phyloP scores from a whole-genome alignment of 2,113 vertebrate species.

The Perca flavescens region DNA sequence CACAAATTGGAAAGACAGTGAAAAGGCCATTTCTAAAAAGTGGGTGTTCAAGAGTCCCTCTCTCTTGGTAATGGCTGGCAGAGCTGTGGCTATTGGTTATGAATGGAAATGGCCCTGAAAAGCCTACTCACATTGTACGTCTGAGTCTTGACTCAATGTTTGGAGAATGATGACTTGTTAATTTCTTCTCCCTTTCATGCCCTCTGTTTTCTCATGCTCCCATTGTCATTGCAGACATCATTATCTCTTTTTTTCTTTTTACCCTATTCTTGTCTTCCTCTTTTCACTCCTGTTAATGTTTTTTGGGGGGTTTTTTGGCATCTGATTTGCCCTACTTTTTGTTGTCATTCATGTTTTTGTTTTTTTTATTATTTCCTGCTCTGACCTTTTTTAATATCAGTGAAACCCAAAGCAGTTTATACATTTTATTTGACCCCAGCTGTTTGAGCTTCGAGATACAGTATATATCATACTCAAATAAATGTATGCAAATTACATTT shows the following conservation, averaged over 20 bases:
- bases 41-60: constrained; percentile 36
- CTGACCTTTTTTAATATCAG: constrained; percentile 21
- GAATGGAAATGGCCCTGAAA: constrained; percentile 66
- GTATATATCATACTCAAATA: background rate
- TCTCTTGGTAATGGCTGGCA: constrained; percentile 43
- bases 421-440: constrained; percentile 27
- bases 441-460: background rate
- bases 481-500: constrained; percentile 41
- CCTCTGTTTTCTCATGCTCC: constrained; percentile 11
- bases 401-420: background rate
- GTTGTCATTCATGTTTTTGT: background rate
- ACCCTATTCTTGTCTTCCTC: background rate
- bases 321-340: background rate
- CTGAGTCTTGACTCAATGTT: constrained; percentile 12
- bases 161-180: constrained; percentile 49
- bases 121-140: constrained; percentile 33
- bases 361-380: background rate
- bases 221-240: constrained; percentile 34
- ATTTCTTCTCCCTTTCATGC: constrained; percentile 35
- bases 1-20: constrained; percentile 45
- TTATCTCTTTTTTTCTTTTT: background rate
- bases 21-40: constrained; percentile 56
- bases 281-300: background rate
- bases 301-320: background rate
- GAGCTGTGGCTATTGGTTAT: constrained; percentile 39